Evolutionary conservation across 2,113 vertebrate species (phyloP).

Genomic region (Cranoglanis bouderius): DNA sequence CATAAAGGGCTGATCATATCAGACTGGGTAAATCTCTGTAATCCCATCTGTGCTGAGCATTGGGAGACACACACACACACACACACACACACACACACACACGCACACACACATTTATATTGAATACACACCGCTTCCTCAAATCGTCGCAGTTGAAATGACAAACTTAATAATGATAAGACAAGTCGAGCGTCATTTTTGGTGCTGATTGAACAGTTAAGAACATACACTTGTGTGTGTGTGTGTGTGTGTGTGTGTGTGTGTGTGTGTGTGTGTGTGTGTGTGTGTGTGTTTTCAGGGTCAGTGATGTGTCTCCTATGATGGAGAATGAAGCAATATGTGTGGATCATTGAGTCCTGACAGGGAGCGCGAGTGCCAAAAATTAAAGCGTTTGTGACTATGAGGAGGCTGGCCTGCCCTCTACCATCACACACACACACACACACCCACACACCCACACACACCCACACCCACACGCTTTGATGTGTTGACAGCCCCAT

Average conservation of each 20-base stretch:
- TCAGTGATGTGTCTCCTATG: slow-evolving; percentile 48
- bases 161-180: background rate
- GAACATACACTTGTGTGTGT: background rate
- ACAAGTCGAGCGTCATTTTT: background rate
- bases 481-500: slow-evolving; percentile 68
- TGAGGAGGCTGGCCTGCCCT: slow-evolving; percentile 62
- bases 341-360: slow-evolving; percentile 70
- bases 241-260: slow-evolving; percentile 4
- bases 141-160: background rate
- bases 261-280: slow-evolving; percentile 11
- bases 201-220: background rate
- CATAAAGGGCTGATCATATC: slow-evolving; percentile 41
- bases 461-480: slow-evolving; percentile 41
- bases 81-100: background rate
- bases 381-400: slow-evolving; percentile 66
- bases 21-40: slow-evolving; percentile 49
- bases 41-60: slow-evolving; percentile 41
- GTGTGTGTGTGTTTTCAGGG: slow-evolving; percentile 38
- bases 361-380: slow-evolving; percentile 67
- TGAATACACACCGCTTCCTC: background rate
- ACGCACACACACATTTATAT: background rate
- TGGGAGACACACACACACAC: slow-evolving; percentile 7
- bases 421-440: slow-evolving; percentile 11
- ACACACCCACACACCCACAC: slow-evolving; percentile 28
- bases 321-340: slow-evolving; percentile 56